phyloP scores from a whole-genome alignment of 2,797 vertebrate genomes.

The Coracias cyanogaster region DNA sequence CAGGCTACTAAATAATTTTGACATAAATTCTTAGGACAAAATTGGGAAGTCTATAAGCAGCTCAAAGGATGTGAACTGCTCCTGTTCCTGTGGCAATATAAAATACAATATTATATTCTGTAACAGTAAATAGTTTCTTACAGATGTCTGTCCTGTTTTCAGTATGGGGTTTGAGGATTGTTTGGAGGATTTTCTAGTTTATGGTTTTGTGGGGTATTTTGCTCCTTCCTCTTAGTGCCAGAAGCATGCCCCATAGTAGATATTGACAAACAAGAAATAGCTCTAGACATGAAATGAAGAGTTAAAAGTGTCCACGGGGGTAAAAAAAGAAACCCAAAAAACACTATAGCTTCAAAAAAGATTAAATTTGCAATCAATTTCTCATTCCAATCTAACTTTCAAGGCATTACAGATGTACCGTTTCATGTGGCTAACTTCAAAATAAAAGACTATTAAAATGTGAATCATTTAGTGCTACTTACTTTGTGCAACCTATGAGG shows the following conservation, averaged over 20 bases:
- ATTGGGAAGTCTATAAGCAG: background rate
- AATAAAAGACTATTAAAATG: slow-evolving; percentile 18
- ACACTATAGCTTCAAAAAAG: background rate
- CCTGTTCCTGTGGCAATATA: background rate
- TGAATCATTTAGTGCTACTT: slow-evolving; percentile 36
- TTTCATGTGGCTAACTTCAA: slow-evolving; percentile 17
- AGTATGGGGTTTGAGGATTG: background rate
- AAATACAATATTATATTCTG: background rate
- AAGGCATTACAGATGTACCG: background rate
- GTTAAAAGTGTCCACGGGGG: background rate
- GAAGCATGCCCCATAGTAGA: background rate
- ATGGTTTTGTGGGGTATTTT: background rate
- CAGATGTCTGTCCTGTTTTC: background rate
- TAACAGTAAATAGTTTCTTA: background rate
- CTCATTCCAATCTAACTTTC: slow-evolving; percentile 1
- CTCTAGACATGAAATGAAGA: background rate
- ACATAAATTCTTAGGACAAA: background rate
- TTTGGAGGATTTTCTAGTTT: background rate
- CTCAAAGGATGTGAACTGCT: background rate
- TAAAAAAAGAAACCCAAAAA: background rate
- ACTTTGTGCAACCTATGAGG: slow-evolving; percentile 40
- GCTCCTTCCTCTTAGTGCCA: background rate
- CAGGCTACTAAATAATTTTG: background rate
- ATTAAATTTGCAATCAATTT: background rate
- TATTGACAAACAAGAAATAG: background rate